These are phyloP conservation scores for Accipiter cooperii DNA, from an alignment of 2,113 vertebrate species.

Conservation along the genomic window DNA sequence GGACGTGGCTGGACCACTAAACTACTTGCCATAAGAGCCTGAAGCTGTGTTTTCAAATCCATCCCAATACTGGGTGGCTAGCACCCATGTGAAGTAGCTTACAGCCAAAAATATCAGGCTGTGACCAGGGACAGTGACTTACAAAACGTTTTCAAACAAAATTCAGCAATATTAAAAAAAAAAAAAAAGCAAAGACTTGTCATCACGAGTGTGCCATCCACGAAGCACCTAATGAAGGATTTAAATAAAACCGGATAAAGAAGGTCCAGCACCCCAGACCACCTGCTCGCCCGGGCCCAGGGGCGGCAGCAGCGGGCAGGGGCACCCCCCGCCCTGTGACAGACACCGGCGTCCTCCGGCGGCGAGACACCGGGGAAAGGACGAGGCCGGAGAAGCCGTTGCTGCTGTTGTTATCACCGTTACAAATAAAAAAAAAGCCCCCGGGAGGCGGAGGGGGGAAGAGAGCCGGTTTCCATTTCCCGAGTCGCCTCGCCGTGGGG, in stretches of 20 bases:
- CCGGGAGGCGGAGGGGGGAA: neutral
- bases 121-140: neutral
- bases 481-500: neutral
- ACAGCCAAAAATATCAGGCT: neutral
- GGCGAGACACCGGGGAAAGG: neutral
- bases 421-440: neutral
- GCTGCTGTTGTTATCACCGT: fast-evolving
- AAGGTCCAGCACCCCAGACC: fast-evolving
- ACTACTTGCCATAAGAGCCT: too few relatives aligned
- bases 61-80: fast-evolving
- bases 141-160: neutral
- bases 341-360: neutral
- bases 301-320: neutral
- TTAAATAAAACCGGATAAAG: too few relatives aligned
- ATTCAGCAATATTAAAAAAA: neutral
- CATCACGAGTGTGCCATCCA: neutral
- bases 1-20: neutral
- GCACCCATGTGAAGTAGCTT: neutral
- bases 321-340: neutral
- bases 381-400: neutral
- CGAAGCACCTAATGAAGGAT: fast-evolving
- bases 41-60: neutral
- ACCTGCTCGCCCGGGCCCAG: neutral
- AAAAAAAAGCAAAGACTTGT: neutral
- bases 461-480: neutral